Evolutionary conservation across 2,113 vertebrate species (phyloP).

Genomic region (Ageneiosus marmoratus): DNA sequence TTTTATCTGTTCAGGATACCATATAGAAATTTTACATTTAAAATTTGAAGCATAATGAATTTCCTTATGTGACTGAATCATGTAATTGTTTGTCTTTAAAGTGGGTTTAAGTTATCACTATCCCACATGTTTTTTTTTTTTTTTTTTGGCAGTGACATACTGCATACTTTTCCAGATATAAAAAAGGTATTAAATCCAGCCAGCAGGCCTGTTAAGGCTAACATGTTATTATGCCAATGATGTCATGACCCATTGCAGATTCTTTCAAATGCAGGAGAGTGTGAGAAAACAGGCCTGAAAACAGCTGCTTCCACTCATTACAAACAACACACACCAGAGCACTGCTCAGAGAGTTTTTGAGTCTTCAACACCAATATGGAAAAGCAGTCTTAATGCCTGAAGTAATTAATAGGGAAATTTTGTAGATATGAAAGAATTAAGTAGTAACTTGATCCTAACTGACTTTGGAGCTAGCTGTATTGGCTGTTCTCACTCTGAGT

Average conservation of each 20-base stretch:
- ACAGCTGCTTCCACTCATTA: conserved; percentile 33
- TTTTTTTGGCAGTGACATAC: neutral
- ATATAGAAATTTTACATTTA: neutral
- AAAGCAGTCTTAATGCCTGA: neutral
- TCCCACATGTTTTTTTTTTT: neutral
- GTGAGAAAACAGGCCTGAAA: conserved; percentile 27
- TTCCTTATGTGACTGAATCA: neutral
- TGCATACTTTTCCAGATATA: conserved; percentile 11
- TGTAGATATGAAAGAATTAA: conserved; percentile 3
- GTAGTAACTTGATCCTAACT: neutral
- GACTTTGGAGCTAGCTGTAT: conserved; percentile 6
- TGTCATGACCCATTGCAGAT: conserved; percentile 29
- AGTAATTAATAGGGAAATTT: neutral
- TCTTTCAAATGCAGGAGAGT: conserved; percentile 23
- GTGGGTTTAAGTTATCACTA: neutral
- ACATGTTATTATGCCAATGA: conserved; percentile 40
- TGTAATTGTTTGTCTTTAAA: neutral
- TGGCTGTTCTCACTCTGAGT: neutral
- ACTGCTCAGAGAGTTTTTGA: conserved; percentile 7
- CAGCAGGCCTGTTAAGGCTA: neutral
- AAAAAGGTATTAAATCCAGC: conserved; percentile 1
- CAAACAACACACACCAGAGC: conserved; percentile 6
- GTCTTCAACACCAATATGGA: neutral
- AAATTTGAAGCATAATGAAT: neutral
- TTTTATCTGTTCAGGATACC: neutral